These are phyloP conservation scores for Schizothorax lantsangensis DNA, from an alignment of 2,797 vertebrate genomes.

Conservation along the genomic window DNA sequence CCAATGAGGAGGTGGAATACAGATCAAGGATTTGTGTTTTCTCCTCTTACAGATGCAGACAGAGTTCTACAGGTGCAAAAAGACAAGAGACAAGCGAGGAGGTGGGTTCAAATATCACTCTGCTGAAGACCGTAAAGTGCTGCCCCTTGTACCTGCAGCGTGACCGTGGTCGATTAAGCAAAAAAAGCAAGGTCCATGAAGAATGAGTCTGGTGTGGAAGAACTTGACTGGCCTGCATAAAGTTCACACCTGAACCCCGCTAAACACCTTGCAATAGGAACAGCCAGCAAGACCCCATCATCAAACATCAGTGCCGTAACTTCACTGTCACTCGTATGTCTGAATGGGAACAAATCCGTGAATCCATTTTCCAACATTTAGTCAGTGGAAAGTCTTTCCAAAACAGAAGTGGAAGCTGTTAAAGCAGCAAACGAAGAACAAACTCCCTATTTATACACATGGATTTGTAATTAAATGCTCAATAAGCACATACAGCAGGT, in stretches of 20 bases:
- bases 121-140: not conserved
- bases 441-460: no score
- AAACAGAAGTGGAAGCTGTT: not conserved
- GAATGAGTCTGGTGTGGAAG: not conserved
- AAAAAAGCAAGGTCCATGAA: not conserved
- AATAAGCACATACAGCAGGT: not conserved
- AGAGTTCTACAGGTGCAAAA: constrained; percentile 26
- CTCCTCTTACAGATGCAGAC: constrained; percentile 14
- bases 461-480: not conserved
- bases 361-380: not conserved
- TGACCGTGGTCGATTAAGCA: not conserved
- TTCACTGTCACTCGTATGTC: not conserved
- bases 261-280: not conserved
- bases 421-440: no score
- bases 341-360: not conserved
- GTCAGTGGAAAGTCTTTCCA: not conserved
- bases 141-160: no score
- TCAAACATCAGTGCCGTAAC: not conserved
- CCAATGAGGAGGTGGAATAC: constrained; percentile 19
- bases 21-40: constrained; percentile 38
- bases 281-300: not conserved
- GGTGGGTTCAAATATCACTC: constrained; percentile 5
- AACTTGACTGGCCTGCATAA: not conserved
- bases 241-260: not conserved
- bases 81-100: not conserved